Evolutionary conservation across 2,113 vertebrate genomes (phyloP).

Genomic region (Ranitomeya variabilis): DNA sequence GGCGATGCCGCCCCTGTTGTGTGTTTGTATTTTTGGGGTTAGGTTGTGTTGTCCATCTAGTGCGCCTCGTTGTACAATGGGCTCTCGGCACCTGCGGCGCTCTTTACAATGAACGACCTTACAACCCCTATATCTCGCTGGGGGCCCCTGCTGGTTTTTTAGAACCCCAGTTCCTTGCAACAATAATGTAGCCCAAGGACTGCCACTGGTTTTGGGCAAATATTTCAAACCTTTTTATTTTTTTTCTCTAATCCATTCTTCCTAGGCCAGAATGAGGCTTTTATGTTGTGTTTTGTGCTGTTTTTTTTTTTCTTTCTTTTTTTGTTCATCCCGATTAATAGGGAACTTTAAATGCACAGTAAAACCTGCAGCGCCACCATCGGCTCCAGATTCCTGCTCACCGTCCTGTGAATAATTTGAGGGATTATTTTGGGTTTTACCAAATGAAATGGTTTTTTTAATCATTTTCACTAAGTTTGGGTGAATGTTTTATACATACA

Average conservation of each 20-base stretch:
- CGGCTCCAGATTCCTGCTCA: background rate
- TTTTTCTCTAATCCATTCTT: constrained; percentile 58
- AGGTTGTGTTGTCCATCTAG: constrained; percentile 62
- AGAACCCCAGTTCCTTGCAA: constrained; percentile 65
- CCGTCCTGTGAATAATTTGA: background rate
- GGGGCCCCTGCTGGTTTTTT: constrained; percentile 66
- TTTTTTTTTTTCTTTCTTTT: background rate
- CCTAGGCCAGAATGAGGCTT: constrained; percentile 48
- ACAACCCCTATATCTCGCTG: constrained; percentile 53
- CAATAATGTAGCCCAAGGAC: constrained; percentile 66
- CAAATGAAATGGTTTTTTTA: background rate
- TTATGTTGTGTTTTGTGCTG: background rate
- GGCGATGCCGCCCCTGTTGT: constrained; percentile 21
- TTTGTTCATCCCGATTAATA: background rate
- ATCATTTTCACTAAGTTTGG: background rate
- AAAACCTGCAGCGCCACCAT: background rate
- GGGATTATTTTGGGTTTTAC: background rate
- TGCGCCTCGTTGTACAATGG: constrained; percentile 67
- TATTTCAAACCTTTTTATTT: constrained; percentile 66
- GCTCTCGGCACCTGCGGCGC: constrained; percentile 62
- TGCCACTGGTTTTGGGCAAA: constrained; percentile 69
- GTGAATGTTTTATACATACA: no score
- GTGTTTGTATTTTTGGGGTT: constrained; percentile 55
- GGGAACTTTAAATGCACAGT: constrained; percentile 4
- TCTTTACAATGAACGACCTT: constrained; percentile 66